Conservation (phyloP, 2,888 invertebrate species). For the Opisthograptis luteolata region DNA sequence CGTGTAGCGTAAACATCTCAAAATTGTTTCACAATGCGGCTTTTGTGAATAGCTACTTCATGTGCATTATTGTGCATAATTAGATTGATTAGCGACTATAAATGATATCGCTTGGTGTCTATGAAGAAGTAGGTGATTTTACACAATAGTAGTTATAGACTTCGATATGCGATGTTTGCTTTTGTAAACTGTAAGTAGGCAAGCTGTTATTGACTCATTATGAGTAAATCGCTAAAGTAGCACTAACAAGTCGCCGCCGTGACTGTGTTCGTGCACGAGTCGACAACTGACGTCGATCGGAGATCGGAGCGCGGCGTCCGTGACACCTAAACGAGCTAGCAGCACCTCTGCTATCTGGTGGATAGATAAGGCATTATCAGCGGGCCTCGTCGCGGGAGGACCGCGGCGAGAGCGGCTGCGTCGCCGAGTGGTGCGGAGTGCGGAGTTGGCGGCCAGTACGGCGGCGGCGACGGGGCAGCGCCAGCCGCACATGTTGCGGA, state of each 20-base stretch:
- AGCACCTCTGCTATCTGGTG: conserved; percentile 83
- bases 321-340: conserved; percentile 79
- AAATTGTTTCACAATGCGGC: neutral
- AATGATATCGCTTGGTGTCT: neutral
- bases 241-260: conserved; percentile 63
- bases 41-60: neutral
- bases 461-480: conserved; percentile 20
- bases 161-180: conserved; percentile 40
- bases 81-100: too few relatives aligned
- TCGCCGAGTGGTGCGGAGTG: conserved; percentile 58
- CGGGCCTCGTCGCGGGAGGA: conserved; percentile 70
- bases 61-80: neutral
- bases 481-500: conserved; percentile 78
- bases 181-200: conserved; percentile 45
- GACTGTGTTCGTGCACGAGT: conserved; percentile 62
- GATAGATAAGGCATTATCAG: conserved; percentile 78
- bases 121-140: neutral
- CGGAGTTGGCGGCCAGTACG: conserved; percentile 41
- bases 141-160: neutral
- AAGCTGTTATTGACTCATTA: conserved; percentile 55
- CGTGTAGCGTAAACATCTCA: neutral
- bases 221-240: conserved; percentile 58
- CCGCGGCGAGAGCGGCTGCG: conserved; percentile 59
- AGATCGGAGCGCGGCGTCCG: conserved; percentile 66
- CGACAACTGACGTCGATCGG: conserved; percentile 52